A percentile compares a stretch with the other conserved stretches of the same genome.
Evolutionary conservation across 2,797 vertebrate genomes (phyloP).

Genomic region (Denticeps clupeoides): DNA sequence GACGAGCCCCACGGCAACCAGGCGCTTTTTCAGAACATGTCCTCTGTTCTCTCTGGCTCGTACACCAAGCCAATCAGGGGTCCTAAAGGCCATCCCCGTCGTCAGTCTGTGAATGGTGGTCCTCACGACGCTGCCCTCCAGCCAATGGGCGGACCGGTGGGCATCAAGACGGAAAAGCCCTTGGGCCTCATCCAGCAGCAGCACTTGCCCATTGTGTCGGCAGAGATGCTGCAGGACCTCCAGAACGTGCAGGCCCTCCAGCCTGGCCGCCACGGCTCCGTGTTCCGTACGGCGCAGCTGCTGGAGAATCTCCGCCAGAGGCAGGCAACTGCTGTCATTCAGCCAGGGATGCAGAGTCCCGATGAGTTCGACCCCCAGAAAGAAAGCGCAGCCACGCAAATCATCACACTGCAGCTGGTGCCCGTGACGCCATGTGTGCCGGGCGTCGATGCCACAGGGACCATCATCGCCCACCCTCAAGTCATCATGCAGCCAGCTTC

Average conservation of each 20-base stretch:
- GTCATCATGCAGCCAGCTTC: slow-evolving; percentile 73
- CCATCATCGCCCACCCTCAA: slow-evolving; percentile 50
- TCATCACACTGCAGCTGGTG: slow-evolving; percentile 73
- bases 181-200: slow-evolving; percentile 69
- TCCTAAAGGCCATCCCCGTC: slow-evolving; percentile 32
- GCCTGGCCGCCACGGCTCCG: slow-evolving; percentile 67
- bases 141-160: slow-evolving; percentile 51
- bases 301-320: slow-evolving; percentile 68
- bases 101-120: slow-evolving; percentile 12
- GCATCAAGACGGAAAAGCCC: slow-evolving; percentile 50
- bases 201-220: slow-evolving; percentile 65
- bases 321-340: slow-evolving; percentile 48
- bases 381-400: slow-evolving; percentile 49
- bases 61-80: slow-evolving; percentile 31
- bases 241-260: slow-evolving; percentile 70
- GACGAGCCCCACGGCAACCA: slow-evolving; percentile 68
- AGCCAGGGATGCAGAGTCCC: slow-evolving; percentile 42
- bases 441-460: slow-evolving; percentile 56
- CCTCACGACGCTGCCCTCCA: slow-evolving; percentile 40
- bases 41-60: slow-evolving; percentile 39
- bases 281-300: slow-evolving; percentile 87
- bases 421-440: slow-evolving; percentile 68
- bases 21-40: slow-evolving; percentile 45
- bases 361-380: background rate
- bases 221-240: slow-evolving; percentile 81